phyloP scores from a whole-genome alignment of 2,113 vertebrate genomes.

The Cervus canadensis region DNA sequence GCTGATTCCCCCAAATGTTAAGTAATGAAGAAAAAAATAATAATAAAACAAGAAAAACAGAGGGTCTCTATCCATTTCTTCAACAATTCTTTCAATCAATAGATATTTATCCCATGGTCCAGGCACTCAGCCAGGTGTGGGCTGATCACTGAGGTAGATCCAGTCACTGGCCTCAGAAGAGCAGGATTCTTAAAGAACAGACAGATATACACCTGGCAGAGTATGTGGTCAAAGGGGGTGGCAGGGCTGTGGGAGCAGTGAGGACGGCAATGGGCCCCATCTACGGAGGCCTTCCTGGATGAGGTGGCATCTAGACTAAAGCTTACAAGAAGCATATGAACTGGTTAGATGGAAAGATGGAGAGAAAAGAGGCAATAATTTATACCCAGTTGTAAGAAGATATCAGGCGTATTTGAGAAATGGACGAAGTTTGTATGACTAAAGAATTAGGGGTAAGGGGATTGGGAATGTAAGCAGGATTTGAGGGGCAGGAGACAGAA shows the following conservation, averaged over 20 bases:
- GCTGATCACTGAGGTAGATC: neutral
- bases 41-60: neutral
- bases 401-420: fast-evolving
- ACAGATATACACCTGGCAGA: fast-evolving
- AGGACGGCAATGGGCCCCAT: fast-evolving
- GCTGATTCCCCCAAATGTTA: neutral
- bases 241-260: neutral
- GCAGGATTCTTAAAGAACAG: neutral
- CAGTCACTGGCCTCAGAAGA: neutral
- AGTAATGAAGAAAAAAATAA: neutral
- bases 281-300: neutral
- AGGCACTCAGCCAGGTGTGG: neutral
- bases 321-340: neutral
- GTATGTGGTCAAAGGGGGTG: neutral
- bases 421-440: neutral
- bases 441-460: neutral
- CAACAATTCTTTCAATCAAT: neutral
- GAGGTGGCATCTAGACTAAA: neutral
- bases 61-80: neutral
- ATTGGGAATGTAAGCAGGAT: neutral
- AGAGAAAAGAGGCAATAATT: neutral
- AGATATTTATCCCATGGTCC: neutral
- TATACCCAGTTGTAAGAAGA: neutral
- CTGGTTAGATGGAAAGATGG: neutral
- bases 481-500: neutral